Evolutionary conservation across 1,140 invertebrate genomes (phyloP).

Genomic region (Varroa destructor): DNA sequence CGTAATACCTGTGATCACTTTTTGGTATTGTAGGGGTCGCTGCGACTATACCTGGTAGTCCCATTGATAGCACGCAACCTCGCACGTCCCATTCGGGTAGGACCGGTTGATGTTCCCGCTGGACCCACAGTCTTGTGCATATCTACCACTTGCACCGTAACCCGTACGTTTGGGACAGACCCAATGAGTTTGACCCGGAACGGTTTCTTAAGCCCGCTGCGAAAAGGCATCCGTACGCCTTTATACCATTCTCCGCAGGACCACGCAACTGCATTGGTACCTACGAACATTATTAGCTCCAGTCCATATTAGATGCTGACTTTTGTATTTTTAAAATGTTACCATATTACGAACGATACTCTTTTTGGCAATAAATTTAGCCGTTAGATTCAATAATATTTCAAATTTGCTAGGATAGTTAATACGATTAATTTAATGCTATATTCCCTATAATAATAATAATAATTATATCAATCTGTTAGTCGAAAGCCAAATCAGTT

Average conservation of each 20-base stretch:
- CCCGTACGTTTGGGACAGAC: slow-evolving; percentile 56
- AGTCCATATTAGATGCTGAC: too few species aligned
- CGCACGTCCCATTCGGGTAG: slow-evolving; percentile 29
- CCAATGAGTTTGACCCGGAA: slow-evolving; percentile 46
- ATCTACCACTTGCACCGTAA: slow-evolving; percentile 50
- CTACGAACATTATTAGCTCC: too few species aligned
- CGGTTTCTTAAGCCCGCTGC: slow-evolving; percentile 36
- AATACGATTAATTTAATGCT: too few species aligned
- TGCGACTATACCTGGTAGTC: slow-evolving; percentile 51
- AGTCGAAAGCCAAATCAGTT: too few species aligned
- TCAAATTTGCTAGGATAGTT: too few species aligned
- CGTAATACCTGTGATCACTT: slow-evolving; percentile 30
- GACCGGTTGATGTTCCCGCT: neutral
- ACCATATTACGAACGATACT: too few species aligned
- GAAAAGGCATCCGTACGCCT: slow-evolving; percentile 57
- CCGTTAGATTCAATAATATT: too few species aligned
- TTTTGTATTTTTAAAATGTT: too few species aligned
- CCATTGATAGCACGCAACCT: slow-evolving; percentile 47
- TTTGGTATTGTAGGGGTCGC: slow-evolving; percentile 44
- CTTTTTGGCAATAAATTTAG: too few species aligned
- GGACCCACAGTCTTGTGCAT: neutral
- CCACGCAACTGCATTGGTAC: slow-evolving; percentile 44
- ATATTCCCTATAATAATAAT: too few species aligned
- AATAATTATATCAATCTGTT: too few species aligned
- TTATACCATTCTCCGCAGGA: slow-evolving; percentile 65